Evolutionary conservation across 2,888 invertebrate genomes (phyloP).

Genomic region (Nomada fabriciana): DNA sequence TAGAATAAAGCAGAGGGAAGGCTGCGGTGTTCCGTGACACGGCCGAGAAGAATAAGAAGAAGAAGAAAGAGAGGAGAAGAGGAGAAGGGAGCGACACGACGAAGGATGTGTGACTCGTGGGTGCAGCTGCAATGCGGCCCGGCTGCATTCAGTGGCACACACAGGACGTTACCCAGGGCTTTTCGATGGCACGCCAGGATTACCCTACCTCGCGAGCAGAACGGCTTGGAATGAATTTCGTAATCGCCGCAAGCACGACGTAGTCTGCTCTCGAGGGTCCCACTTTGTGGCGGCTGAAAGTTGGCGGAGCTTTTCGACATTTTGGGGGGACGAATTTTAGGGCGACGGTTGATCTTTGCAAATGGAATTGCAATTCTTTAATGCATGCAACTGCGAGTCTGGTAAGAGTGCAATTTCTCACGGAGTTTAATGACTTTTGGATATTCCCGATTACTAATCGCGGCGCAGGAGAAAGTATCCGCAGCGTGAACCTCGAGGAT

Average conservation of each 20-base stretch:
- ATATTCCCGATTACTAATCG: slow-evolving; percentile 61
- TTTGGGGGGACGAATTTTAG: no score
- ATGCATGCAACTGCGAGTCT: slow-evolving; percentile 10
- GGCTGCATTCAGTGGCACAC: slow-evolving; percentile 60
- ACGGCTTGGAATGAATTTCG: slow-evolving; percentile 39
- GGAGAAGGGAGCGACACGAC: slow-evolving; percentile 70
- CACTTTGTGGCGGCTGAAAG: neutral
- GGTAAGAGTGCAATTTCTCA: slow-evolving; percentile 48
- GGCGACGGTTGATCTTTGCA: neutral
- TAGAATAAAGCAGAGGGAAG: slow-evolving; percentile 66
- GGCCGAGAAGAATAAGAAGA: slow-evolving; percentile 37
- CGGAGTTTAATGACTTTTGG: slow-evolving; percentile 66
- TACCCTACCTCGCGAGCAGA: slow-evolving; percentile 43
- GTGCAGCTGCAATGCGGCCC: slow-evolving; percentile 72
- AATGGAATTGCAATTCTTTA: slow-evolving; percentile 26
- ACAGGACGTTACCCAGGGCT: slow-evolving; percentile 52
- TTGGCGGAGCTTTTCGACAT: neutral
- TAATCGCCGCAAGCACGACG: slow-evolving; percentile 38
- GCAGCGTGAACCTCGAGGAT: slow-evolving; percentile 47
- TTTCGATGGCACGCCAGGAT: slow-evolving; percentile 54
- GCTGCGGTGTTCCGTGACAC: slow-evolving; percentile 57
- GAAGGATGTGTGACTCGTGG: slow-evolving; percentile 76
- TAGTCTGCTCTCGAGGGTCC: slow-evolving; percentile 4
- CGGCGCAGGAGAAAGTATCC: slow-evolving; percentile 66
- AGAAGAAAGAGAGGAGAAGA: slow-evolving; percentile 34